Base-by-base conservation (phyloP, 2,888 invertebrate genomes). In the Hydrotaea diabolus region DNA sequence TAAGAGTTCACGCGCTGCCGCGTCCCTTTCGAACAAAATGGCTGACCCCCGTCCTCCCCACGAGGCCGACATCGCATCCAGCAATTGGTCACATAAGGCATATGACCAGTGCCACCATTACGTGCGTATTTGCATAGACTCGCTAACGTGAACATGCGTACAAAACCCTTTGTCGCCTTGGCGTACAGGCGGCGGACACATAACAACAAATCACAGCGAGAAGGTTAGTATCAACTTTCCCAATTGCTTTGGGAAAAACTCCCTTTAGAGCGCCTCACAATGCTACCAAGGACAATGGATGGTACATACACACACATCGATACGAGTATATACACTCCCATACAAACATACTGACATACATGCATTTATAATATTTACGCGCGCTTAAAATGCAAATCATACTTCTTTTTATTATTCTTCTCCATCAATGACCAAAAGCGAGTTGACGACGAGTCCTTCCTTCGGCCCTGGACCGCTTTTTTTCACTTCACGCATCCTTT, bases 381-480 rank as follows among this genome's bases (percentile, higher is more conserved):
- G 53, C 69, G 39, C 57, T 77, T 76, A 75, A 81, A 77, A 83
- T 83, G 83, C 83, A 83, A 83, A 83, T 83, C 83, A 83, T 77
- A 62, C 43, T 71, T 75, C 69, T 77, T 17, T 19, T 53, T 26
- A 5, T 23, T 59, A 59, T 53, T 21, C 8, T 0, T 21, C 53
- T 46, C 76, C 77, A 83, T 81, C 81, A 84, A 81, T 84, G 84
- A 84, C 84, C 84, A 84, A 84, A 81, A 64, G 80, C 71, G 77
- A 81, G 59, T 59, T 26, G 26, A 59, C 4, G 21, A 23, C 59
- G 59, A 9, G 4, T 23, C 15, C 59, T 84, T 23, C 15, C 59
- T 84, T 46, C 72, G 80, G 71, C 75, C 55, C 69, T 84, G 83
- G 84, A 84, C 84, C 84, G 74, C 71, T 84, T 80, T 77, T 31